Base-by-base conservation (phyloP, 1,140 invertebrate species). In the Sweltsa coloradensis region DNA sequence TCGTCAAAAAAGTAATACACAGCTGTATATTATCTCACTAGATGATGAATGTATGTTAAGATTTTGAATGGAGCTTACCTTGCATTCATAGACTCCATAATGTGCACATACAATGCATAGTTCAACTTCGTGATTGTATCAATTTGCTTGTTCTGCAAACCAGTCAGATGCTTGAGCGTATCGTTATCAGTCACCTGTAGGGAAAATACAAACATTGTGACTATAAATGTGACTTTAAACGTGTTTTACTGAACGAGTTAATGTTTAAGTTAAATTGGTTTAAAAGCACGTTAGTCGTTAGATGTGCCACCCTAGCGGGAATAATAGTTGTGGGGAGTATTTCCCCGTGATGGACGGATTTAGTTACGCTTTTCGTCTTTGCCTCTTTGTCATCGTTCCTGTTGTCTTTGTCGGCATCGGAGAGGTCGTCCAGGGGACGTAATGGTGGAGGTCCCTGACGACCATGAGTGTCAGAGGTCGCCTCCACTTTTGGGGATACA, bases 51-150 rank as follows among this genome's bases (percentile, higher is more conserved):
- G n/a, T n/a, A n/a, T n/a, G n/a, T n/a, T n/a, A n/a, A n/a, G n/a
- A n/a, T n/a, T n/a, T n/a, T n/a, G n/a, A n/a, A n/a, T n/a, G n/a
- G n/a, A n/a, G 11, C 18, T 39, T 25, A 47, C 45, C 45, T 47
- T 7, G 21, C 45, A 39, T 47, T 47, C 5, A 47, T 9, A 7
- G 26, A 11, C 21, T 47, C 25, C 25, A 23, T 22, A 11, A 34
- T 19, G n/a, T 47, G 34, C 7, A 11, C 25, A 3, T 23, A 22
- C 1, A 39, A 37, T 13, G 22, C 23, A 22, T 39, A 47, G 34
- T 47, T 47, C 9, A 39, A 16, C 34, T 47, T 47, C 7, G 45
- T 24, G 4, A 39, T 14, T 1, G 45, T 40, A 25, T 47, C 45
- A 13, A 47, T 16, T 16, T 47, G 45, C 19, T 39, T 47, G 23